Percentiles rank a stretch among this genome's conserved stretches.
phyloP scores from a whole-genome alignment of 2,113 vertebrate genomes.

The Mastomys coucha region DNA sequence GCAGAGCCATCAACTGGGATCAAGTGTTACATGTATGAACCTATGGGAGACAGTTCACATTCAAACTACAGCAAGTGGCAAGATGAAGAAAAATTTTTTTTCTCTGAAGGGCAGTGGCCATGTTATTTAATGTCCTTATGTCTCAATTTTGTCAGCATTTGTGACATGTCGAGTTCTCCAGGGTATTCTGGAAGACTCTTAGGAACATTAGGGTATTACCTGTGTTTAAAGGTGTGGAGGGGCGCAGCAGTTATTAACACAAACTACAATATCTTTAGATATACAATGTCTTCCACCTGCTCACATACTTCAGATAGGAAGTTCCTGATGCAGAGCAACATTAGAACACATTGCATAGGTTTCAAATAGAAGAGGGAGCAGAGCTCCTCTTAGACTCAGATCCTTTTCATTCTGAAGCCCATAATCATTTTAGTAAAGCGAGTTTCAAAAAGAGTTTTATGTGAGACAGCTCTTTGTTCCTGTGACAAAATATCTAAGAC shows the following conservation, averaged over 20 bases:
- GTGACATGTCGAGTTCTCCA: not conserved
- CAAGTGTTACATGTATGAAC: not conserved
- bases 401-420: not conserved
- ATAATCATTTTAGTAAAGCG: conserved; percentile 11
- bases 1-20: too few relatives aligned
- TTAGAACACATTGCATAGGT: not conserved
- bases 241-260: not conserved
- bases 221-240: not conserved
- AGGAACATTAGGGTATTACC: not conserved
- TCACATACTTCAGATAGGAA: not conserved
- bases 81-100: not conserved
- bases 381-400: not conserved
- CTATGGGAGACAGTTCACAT: not conserved
- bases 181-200: not conserved
- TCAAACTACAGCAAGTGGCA: not conserved
- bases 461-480: not conserved
- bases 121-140: not conserved
- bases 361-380: not conserved
- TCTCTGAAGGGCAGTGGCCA: not conserved
- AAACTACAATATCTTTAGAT: not conserved
- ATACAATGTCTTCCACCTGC: not conserved
- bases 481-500: too few relatives aligned
- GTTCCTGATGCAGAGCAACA: not conserved
- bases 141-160: not conserved
- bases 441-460: not conserved